These are phyloP conservation scores for Pristionchus japonicus DNA, from an alignment of 2,888 invertebrate species.

Conservation along the genomic window DNA sequence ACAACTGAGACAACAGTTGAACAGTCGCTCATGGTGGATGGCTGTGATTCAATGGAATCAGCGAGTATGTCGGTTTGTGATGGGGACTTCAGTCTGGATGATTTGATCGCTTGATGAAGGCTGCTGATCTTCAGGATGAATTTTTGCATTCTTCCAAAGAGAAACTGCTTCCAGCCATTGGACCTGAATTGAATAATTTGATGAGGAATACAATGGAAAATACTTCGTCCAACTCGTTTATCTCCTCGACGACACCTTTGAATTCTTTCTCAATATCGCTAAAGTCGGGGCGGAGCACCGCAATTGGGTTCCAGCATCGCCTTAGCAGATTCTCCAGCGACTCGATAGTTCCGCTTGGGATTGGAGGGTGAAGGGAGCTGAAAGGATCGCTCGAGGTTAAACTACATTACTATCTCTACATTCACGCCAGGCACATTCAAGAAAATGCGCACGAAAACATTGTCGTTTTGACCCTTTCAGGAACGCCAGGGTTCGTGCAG, in stretches of 20 bases:
- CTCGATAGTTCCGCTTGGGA: neutral
- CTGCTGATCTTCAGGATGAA: neutral
- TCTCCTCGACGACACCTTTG: neutral
- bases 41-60: too few relatives aligned
- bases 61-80: neutral
- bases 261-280: neutral
- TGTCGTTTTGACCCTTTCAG: constrained; percentile 57
- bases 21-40: too few relatives aligned
- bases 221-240: neutral
- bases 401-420: constrained; percentile 57
- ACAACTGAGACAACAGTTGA: too few relatives aligned
- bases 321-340: neutral
- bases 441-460: too few relatives aligned
- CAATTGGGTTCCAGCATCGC: neutral
- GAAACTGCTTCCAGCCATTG: neutral
- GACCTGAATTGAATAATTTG: too few relatives aligned
- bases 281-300: neutral
- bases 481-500: constrained; percentile 47
- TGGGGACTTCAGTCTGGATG: neutral
- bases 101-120: neutral
- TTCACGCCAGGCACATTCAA: constrained; percentile 60
- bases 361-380: neutral
- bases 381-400: too few relatives aligned
- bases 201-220: too few relatives aligned
- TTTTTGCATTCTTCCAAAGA: neutral